Base-by-base conservation (phyloP, 2,797 vertebrate genomes). In the Aphelocoma californica region DNA sequence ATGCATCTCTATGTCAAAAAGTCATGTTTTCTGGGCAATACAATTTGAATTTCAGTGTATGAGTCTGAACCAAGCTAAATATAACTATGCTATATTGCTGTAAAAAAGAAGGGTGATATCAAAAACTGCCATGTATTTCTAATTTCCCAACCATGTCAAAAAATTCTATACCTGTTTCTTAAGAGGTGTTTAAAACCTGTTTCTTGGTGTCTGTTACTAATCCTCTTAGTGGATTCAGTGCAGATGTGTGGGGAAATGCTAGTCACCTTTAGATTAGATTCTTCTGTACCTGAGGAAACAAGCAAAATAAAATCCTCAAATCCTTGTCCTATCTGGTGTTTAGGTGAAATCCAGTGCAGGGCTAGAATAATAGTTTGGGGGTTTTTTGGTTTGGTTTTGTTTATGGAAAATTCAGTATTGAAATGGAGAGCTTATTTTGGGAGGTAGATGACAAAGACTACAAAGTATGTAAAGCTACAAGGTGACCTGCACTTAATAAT, bases 211-310 rank as follows among this genome's bases (percentile, higher is more conserved):
- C 34, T 79, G 29, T 24, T 84, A 26, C 81, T 92, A 93, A 93
- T 93, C 70, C 62, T 85, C 78, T 92, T 93, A 93, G 45, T 58
- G 54, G 48, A 74, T n/a, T 88, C 69, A 53, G 36, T 69, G 47
- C 34, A 91, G 51, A 75, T 45, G 8, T 53, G 67, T 82, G 64
- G 54, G 80, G 72, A 93, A 91, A 82, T 60, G 45, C 79, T 81
- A 62, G 60, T 87, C 84, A 69, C 78, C 47, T 95, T 71, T 81
- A 65, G 81, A 79, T 89, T 87, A 58, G 51, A 69, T 75, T 91
- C 51, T 53, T 69, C 57, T 21, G 15, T 82, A 91, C 61, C 60
- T 70, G 60, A 82, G 31, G 29, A 80, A 95, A 90, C 14, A 23
- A 64, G 34, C 8, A 62, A 93, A 85, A 72, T 54, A 71, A 84